phyloP scores from a whole-genome alignment of 2,113 vertebrate genomes.

The Montifringilla adamsi region DNA sequence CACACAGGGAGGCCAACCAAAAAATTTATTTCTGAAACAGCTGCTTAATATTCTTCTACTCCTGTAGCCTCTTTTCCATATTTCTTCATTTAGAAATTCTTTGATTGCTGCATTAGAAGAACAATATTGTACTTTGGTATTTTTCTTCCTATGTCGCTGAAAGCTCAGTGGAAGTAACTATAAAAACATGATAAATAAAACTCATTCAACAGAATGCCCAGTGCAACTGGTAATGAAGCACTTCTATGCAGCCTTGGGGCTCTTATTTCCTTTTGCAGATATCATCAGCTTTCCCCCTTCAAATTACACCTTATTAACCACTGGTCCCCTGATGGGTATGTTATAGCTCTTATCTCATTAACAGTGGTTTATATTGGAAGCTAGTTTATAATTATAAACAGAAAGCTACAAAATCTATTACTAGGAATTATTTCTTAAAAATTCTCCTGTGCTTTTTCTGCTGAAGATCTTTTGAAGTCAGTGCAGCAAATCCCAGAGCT shows the following conservation, averaged over 20 bases:
- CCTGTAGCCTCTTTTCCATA: background rate
- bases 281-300: background rate
- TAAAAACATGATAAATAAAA: conserved; percentile 10
- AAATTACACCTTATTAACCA: background rate
- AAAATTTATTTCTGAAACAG: background rate
- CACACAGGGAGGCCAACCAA: rapidly evolving
- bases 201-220: background rate
- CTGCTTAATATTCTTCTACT: background rate
- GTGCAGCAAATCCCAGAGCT: background rate
- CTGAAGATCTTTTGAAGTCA: background rate
- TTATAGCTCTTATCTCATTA: background rate
- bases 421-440: conserved; percentile 4
- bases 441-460: background rate
- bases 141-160: background rate
- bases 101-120: background rate
- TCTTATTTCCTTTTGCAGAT: background rate
- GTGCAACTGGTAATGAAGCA: background rate
- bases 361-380: background rate
- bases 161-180: background rate
- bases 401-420: background rate
- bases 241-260: background rate
- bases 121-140: background rate
- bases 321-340: background rate
- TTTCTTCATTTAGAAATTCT: background rate
- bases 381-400: background rate